A percentile compares a stretch with the other conserved stretches of the same genome.
Evolutionary conservation across 2,888 invertebrate genomes (phyloP).

Genomic region (Saturnia pavonia): DNA sequence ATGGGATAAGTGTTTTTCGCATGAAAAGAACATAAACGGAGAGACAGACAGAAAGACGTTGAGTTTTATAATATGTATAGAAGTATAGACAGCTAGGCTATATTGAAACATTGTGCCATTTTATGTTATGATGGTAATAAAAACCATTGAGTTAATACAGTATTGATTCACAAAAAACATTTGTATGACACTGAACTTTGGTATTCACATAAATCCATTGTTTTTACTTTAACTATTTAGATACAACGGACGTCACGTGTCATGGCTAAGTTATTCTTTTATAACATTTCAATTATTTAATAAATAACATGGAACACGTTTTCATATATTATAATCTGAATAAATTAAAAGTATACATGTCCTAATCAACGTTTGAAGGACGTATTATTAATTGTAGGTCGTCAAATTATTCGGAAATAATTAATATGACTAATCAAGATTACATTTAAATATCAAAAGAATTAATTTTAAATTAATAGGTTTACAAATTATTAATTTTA

Average conservation of each 20-base stretch:
- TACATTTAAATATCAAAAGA: not conserved
- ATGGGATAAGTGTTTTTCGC: too few relatives aligned
- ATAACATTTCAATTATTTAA: not conserved
- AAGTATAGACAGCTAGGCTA: too few relatives aligned
- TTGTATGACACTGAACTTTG: conserved; percentile 16
- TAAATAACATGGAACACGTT: not conserved
- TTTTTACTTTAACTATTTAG: conserved; percentile 14
- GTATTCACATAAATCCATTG: conserved; percentile 16
- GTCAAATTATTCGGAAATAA: not conserved
- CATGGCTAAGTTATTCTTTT: conserved; percentile 1
- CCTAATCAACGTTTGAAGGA: not conserved
- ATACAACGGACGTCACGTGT: conserved; percentile 15
- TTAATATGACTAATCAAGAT: conserved; percentile 1
- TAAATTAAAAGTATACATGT: not conserved
- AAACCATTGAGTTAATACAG: not conserved
- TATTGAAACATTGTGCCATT: not conserved
- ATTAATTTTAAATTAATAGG: not conserved
- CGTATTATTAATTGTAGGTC: not conserved
- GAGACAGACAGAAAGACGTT: too few relatives aligned
- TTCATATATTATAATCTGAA: not conserved
- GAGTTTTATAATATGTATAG: too few relatives aligned
- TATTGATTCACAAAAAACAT: not conserved
- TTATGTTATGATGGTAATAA: not conserved
- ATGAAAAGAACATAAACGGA: too few relatives aligned
- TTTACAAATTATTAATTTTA: conserved; percentile 7